A percentile compares a stretch with the other conserved stretches of the same genome.
Evolutionary conservation across 2,113 vertebrate species (phyloP).

Genomic region (Chaenogobius annularis): DNA sequence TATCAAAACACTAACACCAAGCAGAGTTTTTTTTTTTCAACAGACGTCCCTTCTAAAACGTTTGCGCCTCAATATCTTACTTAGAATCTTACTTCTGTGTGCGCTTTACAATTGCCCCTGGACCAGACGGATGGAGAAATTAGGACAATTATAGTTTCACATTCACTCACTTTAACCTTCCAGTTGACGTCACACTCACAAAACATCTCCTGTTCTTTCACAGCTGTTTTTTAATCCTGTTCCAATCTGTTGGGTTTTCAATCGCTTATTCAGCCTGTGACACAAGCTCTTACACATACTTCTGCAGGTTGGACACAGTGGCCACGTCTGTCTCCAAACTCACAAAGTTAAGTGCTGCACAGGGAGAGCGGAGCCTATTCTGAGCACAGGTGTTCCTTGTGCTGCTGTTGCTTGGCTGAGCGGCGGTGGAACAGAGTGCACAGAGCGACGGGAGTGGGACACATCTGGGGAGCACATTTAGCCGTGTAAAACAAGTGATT

Average conservation of each 20-base stretch:
- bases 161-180: not conserved
- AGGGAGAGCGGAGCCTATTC: not conserved
- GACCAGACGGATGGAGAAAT: not conserved
- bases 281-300: slow-evolving; percentile 16
- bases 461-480: slow-evolving; percentile 64
- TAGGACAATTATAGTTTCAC: not conserved
- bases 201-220: slow-evolving; percentile 29
- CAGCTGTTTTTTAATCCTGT: slow-evolving; percentile 43
- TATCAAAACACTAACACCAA: too few species aligned
- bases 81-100: too few species aligned
- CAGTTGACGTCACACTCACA: not conserved
- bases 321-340: slow-evolving; percentile 16
- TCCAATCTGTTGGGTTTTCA: slow-evolving; percentile 46
- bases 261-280: slow-evolving; percentile 35
- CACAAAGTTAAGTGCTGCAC: slow-evolving; percentile 14
- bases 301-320: slow-evolving; percentile 37
- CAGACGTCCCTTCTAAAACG: too few species aligned
- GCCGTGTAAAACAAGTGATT: slow-evolving; percentile 41
- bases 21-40: too few species aligned
- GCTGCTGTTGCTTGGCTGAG: slow-evolving; percentile 19
- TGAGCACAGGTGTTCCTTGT: slow-evolving; percentile 46
- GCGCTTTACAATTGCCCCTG: not conserved
- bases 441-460: slow-evolving; percentile 7
- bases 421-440: not conserved
- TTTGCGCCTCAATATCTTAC: too few species aligned